Conservation (phyloP, 1,140 invertebrate species). For the Amphibalanus amphitrite region DNA sequence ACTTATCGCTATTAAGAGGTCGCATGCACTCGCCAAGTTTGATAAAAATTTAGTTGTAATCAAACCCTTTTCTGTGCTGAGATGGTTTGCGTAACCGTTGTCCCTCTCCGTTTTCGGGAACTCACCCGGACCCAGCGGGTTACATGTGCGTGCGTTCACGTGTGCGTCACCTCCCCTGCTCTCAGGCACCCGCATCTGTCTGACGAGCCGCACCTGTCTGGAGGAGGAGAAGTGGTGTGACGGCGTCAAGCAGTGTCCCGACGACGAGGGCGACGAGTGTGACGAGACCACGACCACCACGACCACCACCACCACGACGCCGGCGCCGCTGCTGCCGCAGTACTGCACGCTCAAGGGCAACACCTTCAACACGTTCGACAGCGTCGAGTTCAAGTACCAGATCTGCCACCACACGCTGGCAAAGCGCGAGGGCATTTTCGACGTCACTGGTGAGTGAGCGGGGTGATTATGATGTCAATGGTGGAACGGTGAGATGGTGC, state of each 20-base stretch:
- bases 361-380: conserved; percentile 59
- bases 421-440: conserved; percentile 34
- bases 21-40: no score
- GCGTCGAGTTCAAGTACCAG: conserved; percentile 52
- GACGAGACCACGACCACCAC: conserved; percentile 12
- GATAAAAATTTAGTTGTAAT: no score
- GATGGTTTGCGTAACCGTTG: no score
- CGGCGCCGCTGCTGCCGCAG: conserved; percentile 36
- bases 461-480: no score
- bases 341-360: conserved; percentile 52
- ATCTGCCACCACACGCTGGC: conserved; percentile 59
- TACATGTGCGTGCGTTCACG: no score
- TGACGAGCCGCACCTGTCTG: conserved; percentile 54
- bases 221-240: conserved; percentile 54
- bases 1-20: no score
- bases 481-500: no score
- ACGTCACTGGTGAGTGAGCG: neutral
- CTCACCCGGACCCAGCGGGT: no score
- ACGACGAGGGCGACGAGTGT: conserved; percentile 46
- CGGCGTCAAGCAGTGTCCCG: conserved; percentile 59
- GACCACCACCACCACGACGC: conserved; percentile 26
- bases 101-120: no score
- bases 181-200: conserved; percentile 42
- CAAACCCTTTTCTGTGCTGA: no score
- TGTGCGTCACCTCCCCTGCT: no score